Evolutionary conservation across 2,113 vertebrate genomes (phyloP).

Genomic region (Terrapene triunguis): DNA sequence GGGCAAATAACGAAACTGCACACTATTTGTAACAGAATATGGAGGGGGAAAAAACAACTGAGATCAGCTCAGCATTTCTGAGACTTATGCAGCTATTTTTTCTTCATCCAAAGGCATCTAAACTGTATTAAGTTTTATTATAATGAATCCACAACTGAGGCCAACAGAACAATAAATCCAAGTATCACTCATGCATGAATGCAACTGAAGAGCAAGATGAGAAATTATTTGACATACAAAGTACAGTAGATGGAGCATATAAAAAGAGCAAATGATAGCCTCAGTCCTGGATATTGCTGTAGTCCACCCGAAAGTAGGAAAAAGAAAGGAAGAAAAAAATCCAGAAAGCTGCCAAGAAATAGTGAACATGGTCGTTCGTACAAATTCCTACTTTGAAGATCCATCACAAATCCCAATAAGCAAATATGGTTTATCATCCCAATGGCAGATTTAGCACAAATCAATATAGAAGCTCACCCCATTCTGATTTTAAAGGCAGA

Average conservation of each 20-base stretch:
- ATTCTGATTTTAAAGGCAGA: not conserved
- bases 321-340: not conserved
- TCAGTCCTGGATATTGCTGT: conserved; percentile 3
- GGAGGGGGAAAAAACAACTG: not conserved
- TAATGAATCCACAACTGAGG: conserved; percentile 34
- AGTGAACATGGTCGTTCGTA: fast-evolving
- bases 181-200: conserved; percentile 8
- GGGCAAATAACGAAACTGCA: conserved; percentile 22
- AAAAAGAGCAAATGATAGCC: conserved; percentile 9
- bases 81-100: conserved; percentile 26
- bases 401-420: not conserved
- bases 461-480: not conserved
- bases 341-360: not conserved
- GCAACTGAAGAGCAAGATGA: conserved; percentile 2
- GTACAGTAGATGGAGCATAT: not conserved
- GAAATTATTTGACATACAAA: conserved; percentile 51
- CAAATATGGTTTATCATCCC: not conserved
- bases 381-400: not conserved
- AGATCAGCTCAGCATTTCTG: conserved; percentile 38
- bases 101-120: conserved; percentile 12
- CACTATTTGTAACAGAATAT: not conserved
- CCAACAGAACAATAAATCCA: conserved; percentile 31
- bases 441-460: not conserved
- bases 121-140: conserved; percentile 28
- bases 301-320: not conserved